Evolutionary conservation across 1,140 invertebrate species (phyloP).

Genomic region (Drosophila hydei): DNA sequence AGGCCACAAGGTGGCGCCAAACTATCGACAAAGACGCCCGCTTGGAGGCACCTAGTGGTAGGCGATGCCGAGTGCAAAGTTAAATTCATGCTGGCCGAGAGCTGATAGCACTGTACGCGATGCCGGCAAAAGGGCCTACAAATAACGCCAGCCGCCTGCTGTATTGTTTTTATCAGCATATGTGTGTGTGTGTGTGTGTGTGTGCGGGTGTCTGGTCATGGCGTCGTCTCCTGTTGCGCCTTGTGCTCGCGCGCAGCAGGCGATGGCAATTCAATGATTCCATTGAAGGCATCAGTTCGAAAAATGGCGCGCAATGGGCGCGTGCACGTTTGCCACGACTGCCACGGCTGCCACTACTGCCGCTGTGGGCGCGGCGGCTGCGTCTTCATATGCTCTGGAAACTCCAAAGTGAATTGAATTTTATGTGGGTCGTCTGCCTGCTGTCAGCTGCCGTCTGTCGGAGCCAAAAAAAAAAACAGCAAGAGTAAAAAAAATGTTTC

Average conservation of each 20-base stretch:
- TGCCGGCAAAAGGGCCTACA: constrained; percentile 54
- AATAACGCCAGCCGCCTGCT: constrained; percentile 38
- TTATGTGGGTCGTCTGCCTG: constrained; percentile 59
- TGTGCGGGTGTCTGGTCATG: constrained; percentile 30
- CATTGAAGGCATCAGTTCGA: constrained; percentile 26
- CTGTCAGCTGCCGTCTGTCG: constrained; percentile 12
- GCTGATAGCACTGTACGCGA: constrained; percentile 1
- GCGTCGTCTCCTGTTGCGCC: constrained; percentile 67
- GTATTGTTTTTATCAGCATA: constrained; percentile 42
- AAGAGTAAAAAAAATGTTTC: constrained; percentile 50
- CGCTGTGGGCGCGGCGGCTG: background rate
- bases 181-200: background rate
- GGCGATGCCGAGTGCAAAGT: constrained; percentile 15
- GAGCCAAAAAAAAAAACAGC: constrained; percentile 17
- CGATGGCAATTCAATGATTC: constrained; percentile 29
- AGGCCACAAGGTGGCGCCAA: constrained; percentile 27
- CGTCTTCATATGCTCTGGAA: constrained; percentile 11
- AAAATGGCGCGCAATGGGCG: constrained; percentile 65
- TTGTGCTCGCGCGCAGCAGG: constrained; percentile 19
- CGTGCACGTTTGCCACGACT: constrained; percentile 8
- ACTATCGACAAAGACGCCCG: constrained; percentile 22
- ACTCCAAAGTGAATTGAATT: constrained; percentile 56
- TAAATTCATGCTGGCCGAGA: constrained; percentile 19
- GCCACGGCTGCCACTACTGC: background rate
- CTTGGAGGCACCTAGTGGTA: background rate